Percentiles rank a stretch among this genome's conserved stretches.
phyloP scores from a whole-genome alignment of 2,113 vertebrate species.

The Strix aluco region DNA sequence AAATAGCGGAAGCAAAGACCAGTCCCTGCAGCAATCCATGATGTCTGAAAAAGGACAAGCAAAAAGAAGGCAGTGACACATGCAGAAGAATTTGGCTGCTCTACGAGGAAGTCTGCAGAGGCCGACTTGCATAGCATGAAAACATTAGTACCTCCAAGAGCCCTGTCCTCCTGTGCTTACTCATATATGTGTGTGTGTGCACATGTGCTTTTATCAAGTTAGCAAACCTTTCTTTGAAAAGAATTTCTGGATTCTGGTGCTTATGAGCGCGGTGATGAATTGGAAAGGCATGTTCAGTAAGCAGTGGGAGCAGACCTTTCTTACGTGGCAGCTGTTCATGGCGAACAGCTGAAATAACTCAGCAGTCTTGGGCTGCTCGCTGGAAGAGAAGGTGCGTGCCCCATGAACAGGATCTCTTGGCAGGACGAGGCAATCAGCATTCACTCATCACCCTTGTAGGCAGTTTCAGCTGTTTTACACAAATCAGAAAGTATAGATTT shows the following conservation, averaged over 20 bases:
- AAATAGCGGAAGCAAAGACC: background rate
- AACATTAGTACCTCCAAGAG: background rate
- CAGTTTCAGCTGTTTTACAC: background rate
- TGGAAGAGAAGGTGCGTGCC: background rate
- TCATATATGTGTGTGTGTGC: rapidly evolving
- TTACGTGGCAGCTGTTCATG: background rate
- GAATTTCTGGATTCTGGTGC: background rate
- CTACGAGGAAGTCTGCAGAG: background rate
- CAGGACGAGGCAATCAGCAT: background rate
- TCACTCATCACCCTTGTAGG: background rate
- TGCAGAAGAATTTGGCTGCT: background rate
- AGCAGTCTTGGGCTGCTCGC: rapidly evolving
- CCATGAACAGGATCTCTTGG: background rate
- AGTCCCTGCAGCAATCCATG: background rate
- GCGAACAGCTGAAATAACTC: background rate
- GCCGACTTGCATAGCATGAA: background rate
- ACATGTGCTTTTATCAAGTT: background rate
- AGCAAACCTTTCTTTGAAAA: background rate
- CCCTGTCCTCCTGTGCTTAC: background rate
- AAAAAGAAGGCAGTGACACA: background rate
- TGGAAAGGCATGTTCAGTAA: background rate
- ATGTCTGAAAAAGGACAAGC: background rate
- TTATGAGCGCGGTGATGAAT: background rate
- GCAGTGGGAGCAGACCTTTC: background rate
- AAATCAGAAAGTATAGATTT: background rate